A percentile compares a stretch with the other conserved stretches of the same genome.
These are phyloP conservation scores for Stichodactyla helianthus DNA, from an alignment of 64 coral and sea anemone genomes.

Conservation along the genomic window DNA sequence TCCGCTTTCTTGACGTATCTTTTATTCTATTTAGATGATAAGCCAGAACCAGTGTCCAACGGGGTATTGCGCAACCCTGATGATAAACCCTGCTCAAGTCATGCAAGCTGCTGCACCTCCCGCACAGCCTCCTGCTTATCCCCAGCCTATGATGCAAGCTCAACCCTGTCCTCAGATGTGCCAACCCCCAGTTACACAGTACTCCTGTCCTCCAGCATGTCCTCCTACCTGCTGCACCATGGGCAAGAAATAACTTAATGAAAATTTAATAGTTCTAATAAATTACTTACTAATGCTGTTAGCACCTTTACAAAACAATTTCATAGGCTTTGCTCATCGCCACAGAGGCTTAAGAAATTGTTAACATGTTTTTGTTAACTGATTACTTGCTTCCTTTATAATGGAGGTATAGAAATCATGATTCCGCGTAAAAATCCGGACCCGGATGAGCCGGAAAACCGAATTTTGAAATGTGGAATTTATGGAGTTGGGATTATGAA, in stretches of 20 bases:
- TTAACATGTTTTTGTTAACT: background rate
- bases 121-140: background rate
- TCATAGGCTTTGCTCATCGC: too few species aligned
- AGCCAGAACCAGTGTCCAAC: slow-evolving; percentile 11
- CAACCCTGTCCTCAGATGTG: slow-evolving; percentile 23
- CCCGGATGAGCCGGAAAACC: background rate
- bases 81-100: slow-evolving; percentile 11
- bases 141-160: background rate
- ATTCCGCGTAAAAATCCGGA: background rate
- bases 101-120: slow-evolving; percentile 1
- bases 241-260: background rate
- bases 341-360: background rate
- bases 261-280: background rate
- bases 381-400: background rate
- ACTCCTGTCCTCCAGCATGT: background rate
- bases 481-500: background rate
- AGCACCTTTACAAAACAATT: too few species aligned
- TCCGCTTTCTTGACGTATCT: background rate
- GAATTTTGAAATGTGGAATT: background rate
- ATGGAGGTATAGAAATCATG: background rate
- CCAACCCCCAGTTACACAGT: background rate
- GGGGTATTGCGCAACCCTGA: slow-evolving; percentile 22
- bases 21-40: background rate
- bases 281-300: too few species aligned
- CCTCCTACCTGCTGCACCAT: background rate